phyloP scores from a whole-genome alignment of 2,888 invertebrate genomes.

The Vannuccia rotundouncinata region DNA sequence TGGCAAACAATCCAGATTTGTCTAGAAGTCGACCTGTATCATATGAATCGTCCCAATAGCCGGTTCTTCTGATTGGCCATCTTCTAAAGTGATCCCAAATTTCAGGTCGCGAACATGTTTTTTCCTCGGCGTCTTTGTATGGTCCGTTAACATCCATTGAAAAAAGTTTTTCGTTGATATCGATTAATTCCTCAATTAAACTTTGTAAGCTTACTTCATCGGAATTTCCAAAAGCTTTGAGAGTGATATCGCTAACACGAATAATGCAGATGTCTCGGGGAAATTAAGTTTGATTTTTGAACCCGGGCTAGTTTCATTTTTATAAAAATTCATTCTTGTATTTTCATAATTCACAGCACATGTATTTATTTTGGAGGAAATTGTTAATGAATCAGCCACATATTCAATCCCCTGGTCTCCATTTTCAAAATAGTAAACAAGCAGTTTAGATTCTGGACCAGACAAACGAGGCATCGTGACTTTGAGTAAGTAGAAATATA shows the following conservation, averaged over 20 bases:
- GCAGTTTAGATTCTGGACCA: no score
- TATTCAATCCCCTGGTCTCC: no score
- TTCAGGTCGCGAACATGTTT: no score
- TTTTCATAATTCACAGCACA: no score
- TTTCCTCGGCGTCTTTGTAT: no score
- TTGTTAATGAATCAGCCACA: no score
- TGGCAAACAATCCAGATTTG: background rate
- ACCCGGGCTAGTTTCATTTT: background rate
- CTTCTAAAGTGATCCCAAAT: background rate
- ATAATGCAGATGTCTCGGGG: background rate
- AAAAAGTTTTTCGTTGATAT: background rate
- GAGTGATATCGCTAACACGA: slow-evolving; percentile 21
- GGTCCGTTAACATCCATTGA: background rate
- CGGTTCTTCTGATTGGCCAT: no score
- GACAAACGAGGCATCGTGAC: no score
- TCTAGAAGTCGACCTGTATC: background rate
- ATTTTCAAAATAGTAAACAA: no score
- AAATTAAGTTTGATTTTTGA: background rate
- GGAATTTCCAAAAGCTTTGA: slow-evolving; percentile 1
- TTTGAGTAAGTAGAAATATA: no score
- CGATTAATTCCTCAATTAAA: background rate
- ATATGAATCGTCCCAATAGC: background rate
- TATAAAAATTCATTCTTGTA: background rate
- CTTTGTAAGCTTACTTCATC: background rate
- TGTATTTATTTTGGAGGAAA: no score